Evolutionary conservation across 2,888 invertebrate species (phyloP), one percentile per base, ranked within the genome.

Genomic region (Spicauda simplicius): DNA sequence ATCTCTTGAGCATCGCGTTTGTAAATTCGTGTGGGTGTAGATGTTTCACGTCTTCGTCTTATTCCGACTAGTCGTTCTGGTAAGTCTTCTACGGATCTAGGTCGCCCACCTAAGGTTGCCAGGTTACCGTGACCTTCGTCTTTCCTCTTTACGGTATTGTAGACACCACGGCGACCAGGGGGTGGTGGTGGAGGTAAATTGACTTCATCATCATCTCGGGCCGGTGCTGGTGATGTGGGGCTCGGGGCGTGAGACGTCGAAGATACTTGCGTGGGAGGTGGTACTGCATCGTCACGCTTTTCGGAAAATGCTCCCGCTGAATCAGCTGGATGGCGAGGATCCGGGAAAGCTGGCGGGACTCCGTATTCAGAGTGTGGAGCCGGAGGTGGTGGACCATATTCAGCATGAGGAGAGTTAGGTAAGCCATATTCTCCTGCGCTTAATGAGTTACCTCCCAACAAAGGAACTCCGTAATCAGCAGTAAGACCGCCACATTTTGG

Each of bases 1-100:
- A 98, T 97, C 89, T 98, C 97, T 87, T 97, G 97, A 69, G 97
- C 95, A 75, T 97, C 97, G 50, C 97, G 95, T 82, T 97, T 97
- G 91, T 97, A 97, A 68, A 97, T 96, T 76, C 97, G 95, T 67
- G 95, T 95, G 18, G 95, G 94, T 75, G 95, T 94, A n/a, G 95
- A 95, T 72, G 95, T 94, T 69, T 94, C 93, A 73, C 95, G 88
- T 74, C 96, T 94, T 81, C 95, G 94, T 77, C 97, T 94, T 25
- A 95, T 96, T 53, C 97, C 97, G 70, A 96, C 95, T 74, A 97
- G 93, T 82, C 97, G 96, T 69, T 96, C 96, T 55, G 96, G 96
- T 63, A 97, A 94, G 77, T 96, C 97, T 86, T 98, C 97, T 14
- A 98, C 97, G 30, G 98, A 97, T 76, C 98, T 95, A 64, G 98